Conservation (phyloP, 1,140 invertebrate genomes). For the Apocrypta bakeri region DNA sequence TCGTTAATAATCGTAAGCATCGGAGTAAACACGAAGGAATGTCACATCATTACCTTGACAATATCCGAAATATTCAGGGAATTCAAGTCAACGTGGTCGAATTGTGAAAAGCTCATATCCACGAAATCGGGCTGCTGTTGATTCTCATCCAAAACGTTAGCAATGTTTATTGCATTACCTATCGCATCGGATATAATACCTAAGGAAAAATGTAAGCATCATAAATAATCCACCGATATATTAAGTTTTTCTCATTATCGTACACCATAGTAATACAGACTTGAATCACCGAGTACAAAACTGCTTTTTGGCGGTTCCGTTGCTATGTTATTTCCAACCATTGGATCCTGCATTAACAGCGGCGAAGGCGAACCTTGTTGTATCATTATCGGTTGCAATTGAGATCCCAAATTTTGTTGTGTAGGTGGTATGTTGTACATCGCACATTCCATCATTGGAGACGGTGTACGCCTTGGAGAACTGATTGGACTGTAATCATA, state of each 20-base stretch:
- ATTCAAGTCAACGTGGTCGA: conserved; percentile 45
- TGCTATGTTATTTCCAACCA: background rate
- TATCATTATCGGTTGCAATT: conserved; percentile 49
- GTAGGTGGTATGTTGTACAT: conserved; percentile 47
- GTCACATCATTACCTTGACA: conserved; percentile 25
- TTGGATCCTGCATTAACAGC: conserved; percentile 12
- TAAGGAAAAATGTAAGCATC: background rate
- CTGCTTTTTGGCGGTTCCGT: background rate
- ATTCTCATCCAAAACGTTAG: background rate
- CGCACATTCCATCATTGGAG: conserved; percentile 61
- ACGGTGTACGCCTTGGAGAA: conserved; percentile 60
- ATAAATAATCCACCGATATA: background rate
- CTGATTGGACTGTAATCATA: conserved; percentile 54
- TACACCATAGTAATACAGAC: background rate
- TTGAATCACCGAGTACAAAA: background rate
- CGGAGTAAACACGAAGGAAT: background rate
- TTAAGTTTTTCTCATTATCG: background rate
- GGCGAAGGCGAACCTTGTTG: conserved; percentile 23
- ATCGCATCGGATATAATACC: conserved; percentile 45
- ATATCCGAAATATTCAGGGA: conserved; percentile 46
- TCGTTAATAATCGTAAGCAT: background rate
- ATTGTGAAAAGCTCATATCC: conserved; percentile 43
- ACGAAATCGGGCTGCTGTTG: background rate
- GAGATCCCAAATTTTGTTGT: conserved; percentile 37
- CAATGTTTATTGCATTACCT: conserved; percentile 33